phyloP scores from a whole-genome alignment of 2,113 vertebrate species.

The Naja naja region DNA sequence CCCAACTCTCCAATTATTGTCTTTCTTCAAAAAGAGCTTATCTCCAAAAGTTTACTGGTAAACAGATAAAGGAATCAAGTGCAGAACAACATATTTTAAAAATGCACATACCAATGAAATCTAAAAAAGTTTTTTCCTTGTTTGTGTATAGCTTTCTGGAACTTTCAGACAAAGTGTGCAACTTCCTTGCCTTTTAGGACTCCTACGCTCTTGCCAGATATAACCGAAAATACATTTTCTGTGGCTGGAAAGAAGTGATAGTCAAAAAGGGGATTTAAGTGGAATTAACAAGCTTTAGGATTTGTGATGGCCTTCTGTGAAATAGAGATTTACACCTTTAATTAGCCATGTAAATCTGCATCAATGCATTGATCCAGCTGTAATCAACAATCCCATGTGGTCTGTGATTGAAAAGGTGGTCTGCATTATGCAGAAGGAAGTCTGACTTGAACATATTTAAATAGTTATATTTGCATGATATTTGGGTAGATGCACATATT shows the following conservation, averaged over 20 bases:
- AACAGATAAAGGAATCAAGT: background rate
- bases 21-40: background rate
- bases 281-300: slow-evolving; percentile 21
- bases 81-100: background rate
- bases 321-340: background rate
- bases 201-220: background rate
- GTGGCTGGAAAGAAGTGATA: slow-evolving; percentile 14
- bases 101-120: background rate
- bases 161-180: background rate
- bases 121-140: background rate
- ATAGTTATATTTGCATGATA: background rate
- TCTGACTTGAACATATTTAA: background rate
- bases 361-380: slow-evolving; percentile 28
- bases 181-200: background rate
- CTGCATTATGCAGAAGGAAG: slow-evolving; percentile 19
- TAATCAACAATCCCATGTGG: slow-evolving; percentile 24
- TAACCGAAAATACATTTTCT: slow-evolving; percentile 24
- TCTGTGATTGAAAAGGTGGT: slow-evolving; percentile 10
- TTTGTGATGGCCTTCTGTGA: background rate
- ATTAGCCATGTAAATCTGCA: slow-evolving; percentile 29
- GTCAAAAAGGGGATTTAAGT: slow-evolving; percentile 18
- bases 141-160: background rate
- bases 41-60: background rate
- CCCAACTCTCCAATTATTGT: background rate
- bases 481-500: background rate